Base-by-base conservation (phyloP, 2,797 vertebrate species). In the Lacerta bilineata region DNA sequence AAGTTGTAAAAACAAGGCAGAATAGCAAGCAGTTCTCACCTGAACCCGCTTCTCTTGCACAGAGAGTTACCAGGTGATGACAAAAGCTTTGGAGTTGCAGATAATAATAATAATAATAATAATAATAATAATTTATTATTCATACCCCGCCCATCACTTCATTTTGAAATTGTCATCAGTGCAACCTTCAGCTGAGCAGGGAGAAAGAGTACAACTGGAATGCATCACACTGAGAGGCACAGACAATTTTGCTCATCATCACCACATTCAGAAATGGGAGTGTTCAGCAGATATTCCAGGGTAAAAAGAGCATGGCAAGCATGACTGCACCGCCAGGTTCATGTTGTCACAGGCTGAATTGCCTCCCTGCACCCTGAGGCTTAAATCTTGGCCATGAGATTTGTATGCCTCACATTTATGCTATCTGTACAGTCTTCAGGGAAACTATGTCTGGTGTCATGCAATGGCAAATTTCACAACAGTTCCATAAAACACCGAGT, bases 401-500 rank as follows among this genome's bases (percentile, higher is more conserved):
- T 8, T n/a, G 33, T 33, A 17, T 29, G 46, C 5, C 41, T 41
- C 43, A 69, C 27, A 59, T 74, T 59, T 61, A 6, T 64, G 36
- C 79, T 74, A 29, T 41, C 68, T 50, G 33, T 71, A 39, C 11
- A 39, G 5, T 59, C 33, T 78, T 66, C 68, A 68, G 75, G 11
- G 39, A 74, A 76, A 36, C n/a, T 33, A 41, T 46, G 33, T 18
- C 33, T 55, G 41, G 23, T 76, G n/a, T 84, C 46, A 64, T 82
- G 80, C 55, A 82, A 41, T 6, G 46, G 7, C 72, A 68, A 76
- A 17, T 72, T 75, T 75, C 55, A 85, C n/a, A 84, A 79, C 41
- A 69, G 23, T 79, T 74, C 61, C 7, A 84, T 89, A 85, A 85
- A 85, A 85, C 74, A 33, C 29, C 15, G 61, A 82, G 61, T 86